Base-by-base conservation (phyloP, 2,113 vertebrate genomes). In the Crypturellus undulatus region DNA sequence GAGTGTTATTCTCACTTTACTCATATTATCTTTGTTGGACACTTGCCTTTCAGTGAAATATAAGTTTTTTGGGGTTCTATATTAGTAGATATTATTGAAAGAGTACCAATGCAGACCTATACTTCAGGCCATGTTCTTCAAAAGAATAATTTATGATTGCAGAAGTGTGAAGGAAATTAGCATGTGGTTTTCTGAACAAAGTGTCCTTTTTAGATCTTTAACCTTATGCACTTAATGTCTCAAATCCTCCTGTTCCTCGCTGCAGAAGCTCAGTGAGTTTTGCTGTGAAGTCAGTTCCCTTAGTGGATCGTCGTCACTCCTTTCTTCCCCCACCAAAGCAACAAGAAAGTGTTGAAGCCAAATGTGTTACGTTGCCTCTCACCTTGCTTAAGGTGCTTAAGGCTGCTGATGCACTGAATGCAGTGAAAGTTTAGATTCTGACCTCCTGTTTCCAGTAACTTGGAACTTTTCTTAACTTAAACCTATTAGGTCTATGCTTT, bases 401-500 rank as follows among this genome's bases (percentile, higher is more conserved):
- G 38, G 38, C 38, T 26, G 13, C 11, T 17, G 34, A 18, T 43
- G 28, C 43, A 6, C 6, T 84, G 78, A 96, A 87, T 7, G 0
- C 26, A 58, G 65, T 71, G 58, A 62, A 92, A 65, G 89, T n/a
- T 80, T 70, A 47, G 59, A 42, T 93, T 79, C 51, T 94, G 89
- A 93, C 89, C 79, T 92, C 58, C 54, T 63, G 75, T 80, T 90
- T 36, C 60, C 63, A 56, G 75, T 30, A 87, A 34, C 60, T 38
- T 59, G 64, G 43, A 85, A 3, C 54, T 82, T 80, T 87, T 92
- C 84, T 94, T 93, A 79, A 84, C 62, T 36, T 42, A 72, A 72
- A 72, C 89, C 59, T 65, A 76, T 95, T 77, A 90, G 75, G 10
- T 43, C 62, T 62, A 1, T 7, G 3, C 49, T 89, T 65, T 56